Evolutionary conservation across 2,888 invertebrate species (phyloP), one percentile per base, ranked within the genome.

Genomic region (Ectobius pallidus): DNA sequence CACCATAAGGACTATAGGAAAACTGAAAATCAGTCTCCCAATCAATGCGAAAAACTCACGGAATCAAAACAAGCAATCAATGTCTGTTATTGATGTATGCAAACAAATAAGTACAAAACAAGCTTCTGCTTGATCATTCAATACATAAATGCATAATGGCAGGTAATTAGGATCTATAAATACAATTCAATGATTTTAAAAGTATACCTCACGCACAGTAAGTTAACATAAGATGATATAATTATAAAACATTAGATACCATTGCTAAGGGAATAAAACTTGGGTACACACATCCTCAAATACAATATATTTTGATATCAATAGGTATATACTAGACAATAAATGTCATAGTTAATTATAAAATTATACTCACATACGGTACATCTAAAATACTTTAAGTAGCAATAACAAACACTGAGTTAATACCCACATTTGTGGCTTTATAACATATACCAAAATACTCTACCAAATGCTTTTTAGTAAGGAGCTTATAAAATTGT

Each of bases 381-480:
- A n/a, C n/a, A n/a, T n/a, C n/a, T n/a, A n/a, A n/a, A n/a, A n/a
- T n/a, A n/a, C n/a, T 52, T 25, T 52, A 52, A 46, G 14, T 4
- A 14, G 52, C 9, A 52, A n/a, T 52, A 52, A 52, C 52, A 52
- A 52, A 52, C 52, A 52, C 11, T 52, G 52, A 25, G 52, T 18
- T 22, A 14, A n/a, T 2, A 52, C 52, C 52, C 52, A 52, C 22
- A 20, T 18, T 20, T 20, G 14, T 39, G 6, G 6, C 6, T 39
- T 39, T 39, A 39, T 39, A 39, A 9, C 6, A 39, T 49, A 20
- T 49, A 1, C 49, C 22, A 52, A 52, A 52, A 52, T 52, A 52
- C 22, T 25, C 52, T 52, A 52, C 25, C 52, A 52, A 52, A 52
- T 52, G 25, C 52, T 25, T 25, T 49, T 20, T 14, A 52, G 52